These are phyloP conservation scores for Drosophila busckii DNA, from an alignment of 1,140 invertebrate genomes.

Conservation along the genomic window DNA sequence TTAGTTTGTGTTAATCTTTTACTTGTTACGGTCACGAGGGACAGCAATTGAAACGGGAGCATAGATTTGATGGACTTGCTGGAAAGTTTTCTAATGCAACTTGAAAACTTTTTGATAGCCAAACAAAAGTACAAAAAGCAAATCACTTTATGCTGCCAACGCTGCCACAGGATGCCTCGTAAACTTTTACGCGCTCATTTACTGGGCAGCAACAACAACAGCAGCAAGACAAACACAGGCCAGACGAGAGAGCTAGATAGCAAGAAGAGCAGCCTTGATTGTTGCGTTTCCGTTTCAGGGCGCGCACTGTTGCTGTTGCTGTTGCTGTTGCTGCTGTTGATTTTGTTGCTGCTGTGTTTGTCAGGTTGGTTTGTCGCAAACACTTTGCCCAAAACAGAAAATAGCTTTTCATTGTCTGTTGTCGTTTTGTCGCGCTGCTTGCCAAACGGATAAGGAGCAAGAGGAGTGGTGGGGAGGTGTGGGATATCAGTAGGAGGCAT, in stretches of 20 bases:
- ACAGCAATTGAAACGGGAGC: slow-evolving; percentile 37
- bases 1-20: slow-evolving; percentile 69
- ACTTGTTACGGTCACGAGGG: slow-evolving; percentile 50
- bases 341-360: slow-evolving; percentile 30
- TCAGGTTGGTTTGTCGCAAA: slow-evolving; percentile 58
- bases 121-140: slow-evolving; percentile 47
- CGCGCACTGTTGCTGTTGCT: slow-evolving; percentile 18
- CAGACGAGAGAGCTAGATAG: not conserved
- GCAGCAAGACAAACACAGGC: not conserved
- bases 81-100: slow-evolving; percentile 57
- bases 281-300: slow-evolving; percentile 25
- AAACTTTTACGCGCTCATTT: slow-evolving; percentile 72
- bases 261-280: slow-evolving; percentile 20
- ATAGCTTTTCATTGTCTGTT: slow-evolving; percentile 68
- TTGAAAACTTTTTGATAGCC: slow-evolving; percentile 71
- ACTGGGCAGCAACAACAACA: slow-evolving; percentile 13
- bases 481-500: slow-evolving; percentile 25
- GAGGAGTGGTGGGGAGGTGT: not conserved
- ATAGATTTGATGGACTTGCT: slow-evolving; percentile 50
- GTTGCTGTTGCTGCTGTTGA: slow-evolving; percentile 14
- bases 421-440: slow-evolving; percentile 6
- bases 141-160: slow-evolving; percentile 59
- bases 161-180: slow-evolving; percentile 59
- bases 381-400: slow-evolving; percentile 50
- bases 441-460: not conserved